Evolutionary conservation across 2,797 vertebrate genomes (phyloP).

Genomic region (Stomatorhinus walkeri): DNA sequence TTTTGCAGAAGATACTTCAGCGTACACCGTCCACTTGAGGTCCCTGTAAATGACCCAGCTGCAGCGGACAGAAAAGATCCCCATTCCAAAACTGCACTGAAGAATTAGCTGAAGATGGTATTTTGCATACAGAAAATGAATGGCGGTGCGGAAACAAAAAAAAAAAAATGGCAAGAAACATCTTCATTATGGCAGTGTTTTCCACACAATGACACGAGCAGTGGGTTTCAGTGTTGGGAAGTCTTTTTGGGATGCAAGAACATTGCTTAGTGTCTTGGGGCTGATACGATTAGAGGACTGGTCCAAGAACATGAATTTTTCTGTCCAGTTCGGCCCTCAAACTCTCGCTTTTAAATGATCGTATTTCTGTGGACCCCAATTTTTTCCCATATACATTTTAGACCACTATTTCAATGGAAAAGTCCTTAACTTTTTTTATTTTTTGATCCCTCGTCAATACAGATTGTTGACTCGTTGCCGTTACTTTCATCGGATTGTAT

Average conservation of each 20-base stretch:
- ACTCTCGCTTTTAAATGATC: not conserved
- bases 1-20: not conserved
- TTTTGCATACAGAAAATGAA: not conserved
- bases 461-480: not conserved
- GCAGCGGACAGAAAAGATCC: not conserved
- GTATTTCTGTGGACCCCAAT: not conserved
- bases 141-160: not conserved
- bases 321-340: not conserved
- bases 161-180: not conserved
- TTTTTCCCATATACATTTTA: not conserved
- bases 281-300: not conserved
- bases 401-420: not conserved
- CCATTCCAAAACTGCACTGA: slow-evolving; percentile 24
- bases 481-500: not conserved
- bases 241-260: not conserved
- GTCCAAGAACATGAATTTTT: not conserved
- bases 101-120: slow-evolving; percentile 16
- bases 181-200: not conserved
- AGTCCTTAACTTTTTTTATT: not conserved
- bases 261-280: not conserved
- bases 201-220: not conserved
- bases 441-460: not conserved
- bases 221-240: not conserved
- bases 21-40: not conserved
- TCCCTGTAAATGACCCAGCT: not conserved